Evolutionary conservation across 2,888 invertebrate species (phyloP), one percentile per base, ranked within the genome.

Genomic region (Caenorhabditis panamensis): DNA sequence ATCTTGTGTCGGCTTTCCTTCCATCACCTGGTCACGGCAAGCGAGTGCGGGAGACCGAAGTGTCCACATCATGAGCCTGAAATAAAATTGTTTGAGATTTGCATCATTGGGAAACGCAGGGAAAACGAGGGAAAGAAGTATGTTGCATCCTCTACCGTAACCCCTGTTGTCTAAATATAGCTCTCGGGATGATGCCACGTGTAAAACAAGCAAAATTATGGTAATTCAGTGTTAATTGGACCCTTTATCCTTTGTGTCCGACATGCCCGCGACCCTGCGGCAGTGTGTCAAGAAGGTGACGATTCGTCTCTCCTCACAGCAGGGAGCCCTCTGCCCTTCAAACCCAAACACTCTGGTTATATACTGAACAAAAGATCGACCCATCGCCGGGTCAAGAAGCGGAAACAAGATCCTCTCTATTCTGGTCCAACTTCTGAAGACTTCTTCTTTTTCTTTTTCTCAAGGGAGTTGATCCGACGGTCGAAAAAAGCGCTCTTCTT

Each of bases 1-100:
- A 72, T 89, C 89, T 79, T 89, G 89, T 5, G 88, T 88, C 20
- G 89, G 89, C 24, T 85, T 80, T 18, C 89, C 89, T 75, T 88
- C 89, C 78, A 89, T 83, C n/a, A 88, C 84, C 36, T 82, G 85
- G 61, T 89, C 89, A 53, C 72, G 81, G 54, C 82, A 84, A 8
- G 87, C 82, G 36, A 86, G 67, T 6, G 85, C 79, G 56, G 88
- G 88, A 20, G 88, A 84, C 36, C 87, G 85, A 56, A 89, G 82
- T 16, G 89, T 84, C 84, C 88, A 87, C 82, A 89, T 85, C 86
- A 89, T 88, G 41, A 86, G 86, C 63, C 89, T 89, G 84, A 41
- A 85, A 86, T 22, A 36, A 11, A 37, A 61, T 11, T 24, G 41
- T 36, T 37, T 26, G 22, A n/a, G 31, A 31, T 31, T 31, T 31